phyloP scores from a whole-genome alignment of 2,888 invertebrate genomes.

The Diadegma fenestrale region DNA sequence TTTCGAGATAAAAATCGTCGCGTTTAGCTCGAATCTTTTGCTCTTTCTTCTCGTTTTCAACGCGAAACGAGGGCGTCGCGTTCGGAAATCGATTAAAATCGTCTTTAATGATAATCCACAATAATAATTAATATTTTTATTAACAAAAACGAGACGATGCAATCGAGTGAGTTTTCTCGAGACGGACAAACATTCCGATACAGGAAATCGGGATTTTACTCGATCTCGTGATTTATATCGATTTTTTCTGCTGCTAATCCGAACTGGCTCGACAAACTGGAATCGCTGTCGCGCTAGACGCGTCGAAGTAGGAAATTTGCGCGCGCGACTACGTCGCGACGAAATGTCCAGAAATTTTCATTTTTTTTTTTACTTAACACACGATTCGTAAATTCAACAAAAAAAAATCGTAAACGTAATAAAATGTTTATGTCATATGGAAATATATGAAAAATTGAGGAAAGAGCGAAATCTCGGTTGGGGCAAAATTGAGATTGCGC shows the following conservation, averaged over 20 bases:
- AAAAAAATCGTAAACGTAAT: neutral
- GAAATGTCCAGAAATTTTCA: neutral
- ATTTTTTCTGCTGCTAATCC: neutral
- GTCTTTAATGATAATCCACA: neutral
- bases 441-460: neutral
- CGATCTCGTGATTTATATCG: neutral
- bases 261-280: neutral
- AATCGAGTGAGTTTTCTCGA: neutral
- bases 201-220: neutral
- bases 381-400: neutral
- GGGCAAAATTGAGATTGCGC: constrained; percentile 28
- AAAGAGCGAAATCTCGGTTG: neutral
- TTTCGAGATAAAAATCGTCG: neutral
- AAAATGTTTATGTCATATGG: neutral
- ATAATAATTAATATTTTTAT: neutral
- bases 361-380: neutral
- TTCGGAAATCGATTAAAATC: neutral
- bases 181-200: neutral
- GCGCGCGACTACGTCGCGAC: neutral
- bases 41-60: neutral
- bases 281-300: neutral
- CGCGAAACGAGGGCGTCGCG: neutral
- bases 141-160: neutral
- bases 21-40: neutral
- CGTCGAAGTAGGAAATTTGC: neutral